These are phyloP conservation scores for Drosophila demipolita DNA, from an alignment of 2,888 invertebrate genomes.

Conservation along the genomic window DNA sequence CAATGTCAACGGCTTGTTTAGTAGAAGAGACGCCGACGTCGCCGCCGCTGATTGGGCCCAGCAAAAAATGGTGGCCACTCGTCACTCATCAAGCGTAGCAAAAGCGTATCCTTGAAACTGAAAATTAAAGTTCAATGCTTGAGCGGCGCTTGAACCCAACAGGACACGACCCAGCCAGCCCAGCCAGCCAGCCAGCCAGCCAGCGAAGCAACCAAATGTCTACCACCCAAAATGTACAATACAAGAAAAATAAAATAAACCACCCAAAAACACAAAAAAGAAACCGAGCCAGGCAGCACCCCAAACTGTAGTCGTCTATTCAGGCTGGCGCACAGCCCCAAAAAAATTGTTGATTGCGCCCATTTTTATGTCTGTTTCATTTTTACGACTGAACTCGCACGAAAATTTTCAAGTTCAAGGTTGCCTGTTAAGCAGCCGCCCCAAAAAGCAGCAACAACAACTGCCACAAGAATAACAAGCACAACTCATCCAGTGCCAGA, in stretches of 20 bases:
- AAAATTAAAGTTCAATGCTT: constrained; percentile 78
- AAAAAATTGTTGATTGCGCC: constrained; percentile 47
- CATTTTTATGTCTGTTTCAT: constrained; percentile 59
- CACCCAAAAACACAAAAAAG: too few relatives aligned
- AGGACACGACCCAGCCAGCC: constrained; percentile 59
- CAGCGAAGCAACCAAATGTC: constrained; percentile 15
- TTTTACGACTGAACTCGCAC: constrained; percentile 68
- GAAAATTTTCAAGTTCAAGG: constrained; percentile 83
- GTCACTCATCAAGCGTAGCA: constrained; percentile 36
- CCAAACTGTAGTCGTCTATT: not conserved
- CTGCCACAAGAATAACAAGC: constrained; percentile 25
- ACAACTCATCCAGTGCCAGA: constrained; percentile 43
- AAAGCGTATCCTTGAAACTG: constrained; percentile 68
- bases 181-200: constrained; percentile 14
- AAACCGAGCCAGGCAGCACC: not conserved
- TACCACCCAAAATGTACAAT: constrained; percentile 26
- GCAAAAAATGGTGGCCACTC: constrained; percentile 32
- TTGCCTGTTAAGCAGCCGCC: constrained; percentile 73
- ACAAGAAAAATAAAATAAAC: not conserved
- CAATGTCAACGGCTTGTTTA: constrained; percentile 73
- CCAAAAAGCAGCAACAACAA: constrained; percentile 30
- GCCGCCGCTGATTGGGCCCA: constrained; percentile 24
- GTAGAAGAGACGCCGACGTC: constrained; percentile 13
- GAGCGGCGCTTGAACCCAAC: constrained; percentile 70
- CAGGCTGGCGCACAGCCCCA: constrained; percentile 3